A percentile compares a stretch with the other conserved stretches of the same genome.
Evolutionary conservation across 2,113 vertebrate species (phyloP).

Genomic region (Chaetura pelagica): DNA sequence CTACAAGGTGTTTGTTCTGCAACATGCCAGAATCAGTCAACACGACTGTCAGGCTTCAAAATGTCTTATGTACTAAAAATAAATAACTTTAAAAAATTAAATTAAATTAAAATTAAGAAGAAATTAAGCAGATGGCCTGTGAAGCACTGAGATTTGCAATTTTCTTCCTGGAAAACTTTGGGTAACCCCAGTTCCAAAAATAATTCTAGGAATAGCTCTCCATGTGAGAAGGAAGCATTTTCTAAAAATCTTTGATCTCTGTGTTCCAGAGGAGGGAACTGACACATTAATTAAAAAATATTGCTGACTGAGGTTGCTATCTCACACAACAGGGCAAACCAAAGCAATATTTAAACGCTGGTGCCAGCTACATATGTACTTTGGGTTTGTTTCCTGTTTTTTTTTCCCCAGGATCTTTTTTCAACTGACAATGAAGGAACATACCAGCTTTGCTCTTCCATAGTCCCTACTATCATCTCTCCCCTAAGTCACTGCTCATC

Average conservation of each 20-base stretch:
- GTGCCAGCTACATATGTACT: background rate
- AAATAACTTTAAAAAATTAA: background rate
- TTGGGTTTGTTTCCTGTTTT: too few relatives aligned
- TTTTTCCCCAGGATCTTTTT: background rate
- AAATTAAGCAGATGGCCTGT: conserved; percentile 31
- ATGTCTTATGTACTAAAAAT: background rate
- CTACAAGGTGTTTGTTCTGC: background rate
- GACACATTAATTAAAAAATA: conserved; percentile 14
- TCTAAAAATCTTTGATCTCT: conserved; percentile 37
- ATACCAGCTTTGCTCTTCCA: background rate
- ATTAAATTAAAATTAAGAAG: background rate
- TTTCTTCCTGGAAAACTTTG: conserved; percentile 55
- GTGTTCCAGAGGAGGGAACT: background rate
- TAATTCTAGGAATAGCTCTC: conserved; percentile 27
- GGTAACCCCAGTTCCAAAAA: conserved; percentile 47
- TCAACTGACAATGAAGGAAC: background rate
- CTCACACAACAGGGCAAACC: background rate
- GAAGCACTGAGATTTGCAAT: background rate
- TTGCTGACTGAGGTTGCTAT: background rate
- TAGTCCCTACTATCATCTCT: background rate
- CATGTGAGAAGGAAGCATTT: conserved; percentile 25
- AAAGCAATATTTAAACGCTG: background rate
- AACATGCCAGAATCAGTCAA: background rate
- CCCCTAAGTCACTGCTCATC: background rate
- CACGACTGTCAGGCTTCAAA: conserved; percentile 12